Evolutionary conservation across 1,140 invertebrate genomes (phyloP).

Genomic region (Piezodorus guildinii): DNA sequence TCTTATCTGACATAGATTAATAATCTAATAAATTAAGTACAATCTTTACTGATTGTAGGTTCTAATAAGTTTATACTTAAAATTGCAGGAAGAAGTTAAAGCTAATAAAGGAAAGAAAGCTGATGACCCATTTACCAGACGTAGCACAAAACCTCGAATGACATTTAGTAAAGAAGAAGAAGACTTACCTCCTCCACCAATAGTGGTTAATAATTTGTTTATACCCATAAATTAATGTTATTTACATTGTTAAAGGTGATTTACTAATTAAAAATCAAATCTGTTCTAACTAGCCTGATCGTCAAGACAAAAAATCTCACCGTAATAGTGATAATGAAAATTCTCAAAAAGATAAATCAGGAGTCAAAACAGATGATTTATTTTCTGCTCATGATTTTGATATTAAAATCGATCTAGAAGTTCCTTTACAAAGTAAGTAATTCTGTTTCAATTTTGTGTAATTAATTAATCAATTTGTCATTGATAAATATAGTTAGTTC

Average conservation of each 20-base stretch:
- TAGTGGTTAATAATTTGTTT: slow-evolving; percentile 12
- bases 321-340: slow-evolving; percentile 6
- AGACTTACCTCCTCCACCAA: slow-evolving; percentile 32
- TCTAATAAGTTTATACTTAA: too few species aligned
- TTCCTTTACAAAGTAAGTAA: slow-evolving; percentile 62
- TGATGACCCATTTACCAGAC: slow-evolving; percentile 87
- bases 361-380: slow-evolving; percentile 48
- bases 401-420: slow-evolving; percentile 85
- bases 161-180: slow-evolving; percentile 50
- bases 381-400: slow-evolving; percentile 95
- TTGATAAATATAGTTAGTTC: too few species aligned
- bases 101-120: slow-evolving; percentile 67
- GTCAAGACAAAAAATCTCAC: not conserved
- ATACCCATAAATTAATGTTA: slow-evolving; percentile 10
- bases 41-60: too few species aligned
- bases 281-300: not conserved
- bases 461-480: too few species aligned
- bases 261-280: not conserved
- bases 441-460: too few species aligned
- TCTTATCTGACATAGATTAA: too few species aligned
- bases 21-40: too few species aligned
- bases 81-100: slow-evolving; percentile 46
- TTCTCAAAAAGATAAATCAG: slow-evolving; percentile 12
- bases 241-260: not conserved
- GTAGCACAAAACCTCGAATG: slow-evolving; percentile 83